A percentile compares a stretch with the other conserved stretches of the same genome.
phyloP scores from a whole-genome alignment of 92 coral and sea anemone species.

The Bergia puertoricense region DNA sequence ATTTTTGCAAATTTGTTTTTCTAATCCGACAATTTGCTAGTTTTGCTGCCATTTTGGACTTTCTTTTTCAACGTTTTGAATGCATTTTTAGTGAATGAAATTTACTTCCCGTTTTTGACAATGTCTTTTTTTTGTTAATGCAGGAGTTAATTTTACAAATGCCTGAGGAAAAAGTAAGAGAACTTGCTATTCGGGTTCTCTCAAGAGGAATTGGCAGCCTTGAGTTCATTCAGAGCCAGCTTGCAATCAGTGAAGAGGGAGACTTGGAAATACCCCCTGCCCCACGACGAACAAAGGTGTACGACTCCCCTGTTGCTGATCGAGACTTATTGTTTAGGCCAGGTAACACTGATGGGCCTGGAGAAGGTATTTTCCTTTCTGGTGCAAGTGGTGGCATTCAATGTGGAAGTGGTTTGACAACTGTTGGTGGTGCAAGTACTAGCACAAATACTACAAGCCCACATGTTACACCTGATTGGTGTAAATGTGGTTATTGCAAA shows the following conservation, averaged over 20 bases:
- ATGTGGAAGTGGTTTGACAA: neutral
- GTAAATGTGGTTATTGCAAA: slow-evolving; percentile 20
- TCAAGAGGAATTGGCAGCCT: slow-evolving; percentile 42
- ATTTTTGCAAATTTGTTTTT: no score
- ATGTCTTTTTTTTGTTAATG: neutral
- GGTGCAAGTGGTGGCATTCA: neutral
- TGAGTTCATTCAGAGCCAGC: slow-evolving; percentile 28
- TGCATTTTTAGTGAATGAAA: no score
- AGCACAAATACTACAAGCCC: neutral
- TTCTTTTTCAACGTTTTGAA: no score
- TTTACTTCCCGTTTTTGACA: neutral
- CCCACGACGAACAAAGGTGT: neutral
- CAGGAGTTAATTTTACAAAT: neutral
- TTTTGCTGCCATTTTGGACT: no score
- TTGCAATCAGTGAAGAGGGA: neutral
- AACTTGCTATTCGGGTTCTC: slow-evolving; percentile 22
- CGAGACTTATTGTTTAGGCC: no score
- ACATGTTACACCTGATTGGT: neutral
- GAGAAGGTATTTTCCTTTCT: neutral
- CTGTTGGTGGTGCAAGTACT: no score
- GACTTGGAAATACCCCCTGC: neutral
- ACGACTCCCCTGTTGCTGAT: slow-evolving; percentile 16
- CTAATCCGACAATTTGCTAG: no score
- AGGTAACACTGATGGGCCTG: no score
- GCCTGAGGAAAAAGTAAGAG: neutral